Conservation (phyloP, 2,113 vertebrate genomes). For the Percina caprodes region DNA sequence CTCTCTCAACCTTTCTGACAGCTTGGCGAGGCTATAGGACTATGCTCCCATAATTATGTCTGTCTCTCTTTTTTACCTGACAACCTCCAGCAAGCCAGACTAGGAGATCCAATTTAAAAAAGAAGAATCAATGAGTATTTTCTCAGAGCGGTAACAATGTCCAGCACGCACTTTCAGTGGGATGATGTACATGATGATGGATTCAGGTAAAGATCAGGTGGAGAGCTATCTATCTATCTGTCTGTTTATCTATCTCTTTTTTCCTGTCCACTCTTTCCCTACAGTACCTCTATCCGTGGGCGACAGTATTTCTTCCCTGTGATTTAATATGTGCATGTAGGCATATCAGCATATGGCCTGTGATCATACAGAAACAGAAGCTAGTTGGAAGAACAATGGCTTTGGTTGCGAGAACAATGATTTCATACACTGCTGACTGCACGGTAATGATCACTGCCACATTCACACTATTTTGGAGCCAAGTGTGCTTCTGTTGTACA, state of each 20-base stretch:
- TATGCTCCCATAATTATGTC: slow-evolving; percentile 46
- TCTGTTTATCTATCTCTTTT: slow-evolving; percentile 2
- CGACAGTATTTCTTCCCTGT: slow-evolving; percentile 25
- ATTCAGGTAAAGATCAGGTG: not conserved
- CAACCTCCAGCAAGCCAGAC: slow-evolving; percentile 33
- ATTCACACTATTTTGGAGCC: slow-evolving; percentile 44
- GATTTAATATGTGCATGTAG: slow-evolving; percentile 21
- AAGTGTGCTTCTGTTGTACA: slow-evolving; percentile 34
- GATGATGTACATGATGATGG: slow-evolving; percentile 3
- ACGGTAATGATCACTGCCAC: slow-evolving; percentile 47
- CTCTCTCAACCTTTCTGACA: slow-evolving; percentile 45
- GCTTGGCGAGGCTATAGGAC: slow-evolving; percentile 19
- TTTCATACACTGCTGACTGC: slow-evolving; percentile 44
- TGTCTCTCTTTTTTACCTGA: slow-evolving; percentile 19
- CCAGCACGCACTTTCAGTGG: slow-evolving; percentile 16
- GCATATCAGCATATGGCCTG: slow-evolving; percentile 72
- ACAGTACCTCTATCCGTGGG: slow-evolving; percentile 44
- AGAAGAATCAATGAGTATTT: slow-evolving; percentile 20
- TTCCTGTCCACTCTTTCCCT: not conserved
- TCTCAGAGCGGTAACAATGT: slow-evolving; percentile 32
- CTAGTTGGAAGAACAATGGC: slow-evolving; percentile 53
- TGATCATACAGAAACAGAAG: slow-evolving; percentile 53
- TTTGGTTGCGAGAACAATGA: slow-evolving; percentile 60
- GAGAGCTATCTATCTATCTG: slow-evolving; percentile 7
- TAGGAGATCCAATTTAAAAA: slow-evolving; percentile 46